Conservation (phyloP, 64 coral and sea anemone species). For the Hydrozoanthus tunicans region DNA sequence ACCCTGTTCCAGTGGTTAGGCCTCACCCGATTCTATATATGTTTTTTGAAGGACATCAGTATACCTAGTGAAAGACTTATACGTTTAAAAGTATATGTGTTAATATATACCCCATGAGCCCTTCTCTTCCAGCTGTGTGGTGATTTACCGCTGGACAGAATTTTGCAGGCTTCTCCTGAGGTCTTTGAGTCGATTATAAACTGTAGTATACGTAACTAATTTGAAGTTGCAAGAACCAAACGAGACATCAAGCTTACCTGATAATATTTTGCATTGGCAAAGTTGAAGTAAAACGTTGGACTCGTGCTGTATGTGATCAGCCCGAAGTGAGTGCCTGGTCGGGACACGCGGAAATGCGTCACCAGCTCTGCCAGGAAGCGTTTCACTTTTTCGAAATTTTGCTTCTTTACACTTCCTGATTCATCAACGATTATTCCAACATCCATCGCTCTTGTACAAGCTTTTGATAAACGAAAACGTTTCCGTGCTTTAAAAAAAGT, state of each 20-base stretch:
- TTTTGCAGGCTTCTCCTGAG: too few species aligned
- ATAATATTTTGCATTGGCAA: slow-evolving; percentile 29
- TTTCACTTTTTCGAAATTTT: slow-evolving; percentile 60
- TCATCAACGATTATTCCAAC: slow-evolving; percentile 62
- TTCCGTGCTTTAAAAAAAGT: not conserved
- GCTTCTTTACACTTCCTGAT: slow-evolving; percentile 55
- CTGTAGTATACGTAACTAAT: too few species aligned
- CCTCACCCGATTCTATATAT: too few species aligned
- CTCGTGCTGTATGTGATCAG: slow-evolving; percentile 59
- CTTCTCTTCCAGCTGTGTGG: too few species aligned
- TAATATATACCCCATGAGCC: too few species aligned
- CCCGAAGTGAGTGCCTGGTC: slow-evolving; percentile 50
- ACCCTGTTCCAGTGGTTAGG: too few species aligned
- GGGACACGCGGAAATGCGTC: slow-evolving; percentile 34
- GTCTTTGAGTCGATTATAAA: too few species aligned
- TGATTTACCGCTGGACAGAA: too few species aligned
- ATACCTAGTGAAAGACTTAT: too few species aligned
- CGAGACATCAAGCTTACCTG: not conserved
- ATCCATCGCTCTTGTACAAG: slow-evolving; percentile 56
- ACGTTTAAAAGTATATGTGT: too few species aligned
- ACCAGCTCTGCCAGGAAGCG: slow-evolving; percentile 51
- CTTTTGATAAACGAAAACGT: not conserved
- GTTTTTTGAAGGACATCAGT: too few species aligned
- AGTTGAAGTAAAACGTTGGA: slow-evolving; percentile 42
- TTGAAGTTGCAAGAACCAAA: too few species aligned